These are phyloP conservation scores for Temnopleurus reevesii DNA, from an alignment of 53 echinoderm and acorn worm species.

Conservation along the genomic window DNA sequence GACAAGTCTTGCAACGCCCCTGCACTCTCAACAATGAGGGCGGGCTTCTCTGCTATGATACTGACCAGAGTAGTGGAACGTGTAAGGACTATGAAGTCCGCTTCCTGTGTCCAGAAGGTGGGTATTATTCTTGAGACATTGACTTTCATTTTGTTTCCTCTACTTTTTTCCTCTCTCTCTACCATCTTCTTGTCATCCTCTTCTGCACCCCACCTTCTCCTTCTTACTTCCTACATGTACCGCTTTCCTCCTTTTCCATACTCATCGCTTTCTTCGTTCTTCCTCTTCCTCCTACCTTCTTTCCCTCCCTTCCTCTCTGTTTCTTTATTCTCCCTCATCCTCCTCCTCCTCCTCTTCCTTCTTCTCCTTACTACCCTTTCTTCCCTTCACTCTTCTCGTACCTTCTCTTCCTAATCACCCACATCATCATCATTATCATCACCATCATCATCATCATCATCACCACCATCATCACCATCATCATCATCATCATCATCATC, in stretches of 20 bases:
- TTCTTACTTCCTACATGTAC: not conserved
- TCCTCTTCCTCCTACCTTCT: not conserved
- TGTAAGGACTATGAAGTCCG: conserved; percentile 80
- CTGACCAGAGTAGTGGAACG: conserved; percentile 60
- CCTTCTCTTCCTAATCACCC: too few relatives aligned
- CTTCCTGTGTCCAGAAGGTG: conserved; percentile 82
- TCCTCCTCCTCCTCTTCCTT: not conserved
- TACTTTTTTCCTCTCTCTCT: not conserved
- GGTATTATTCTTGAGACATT: not conserved
- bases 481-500: not conserved
- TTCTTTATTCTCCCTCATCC: not conserved
- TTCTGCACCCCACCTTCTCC: not conserved
- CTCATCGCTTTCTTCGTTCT: not conserved
- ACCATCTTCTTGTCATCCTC: not conserved
- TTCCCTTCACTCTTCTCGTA: not conserved
- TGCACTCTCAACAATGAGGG: conserved; percentile 64
- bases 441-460: conserved; percentile 26
- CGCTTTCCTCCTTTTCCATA: not conserved
- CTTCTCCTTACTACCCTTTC: not conserved
- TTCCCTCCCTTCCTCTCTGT: not conserved
- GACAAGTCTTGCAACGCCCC: conserved; percentile 63
- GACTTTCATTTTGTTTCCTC: too few relatives aligned
- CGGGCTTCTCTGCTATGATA: conserved; percentile 67
- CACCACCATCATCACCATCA: not conserved
- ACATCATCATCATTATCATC: not conserved